These are phyloP conservation scores for Clarias laeviceps DNA, from an alignment of 2,797 vertebrate genomes.

Conservation along the genomic window DNA sequence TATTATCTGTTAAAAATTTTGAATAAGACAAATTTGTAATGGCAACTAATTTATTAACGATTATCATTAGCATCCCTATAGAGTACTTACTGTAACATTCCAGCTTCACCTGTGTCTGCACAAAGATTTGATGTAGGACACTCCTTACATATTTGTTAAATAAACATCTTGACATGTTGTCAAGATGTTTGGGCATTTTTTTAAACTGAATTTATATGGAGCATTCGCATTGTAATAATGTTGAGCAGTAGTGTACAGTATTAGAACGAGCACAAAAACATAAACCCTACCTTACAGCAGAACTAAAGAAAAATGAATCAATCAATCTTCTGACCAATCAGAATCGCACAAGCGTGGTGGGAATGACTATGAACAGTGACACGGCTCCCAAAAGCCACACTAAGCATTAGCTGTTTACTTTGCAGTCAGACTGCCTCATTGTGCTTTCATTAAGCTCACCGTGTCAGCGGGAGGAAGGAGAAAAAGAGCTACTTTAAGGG, in stretches of 20 bases:
- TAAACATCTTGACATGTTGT: not conserved
- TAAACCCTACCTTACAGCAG: not conserved
- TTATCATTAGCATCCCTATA: no score
- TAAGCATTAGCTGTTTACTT: conserved; percentile 49
- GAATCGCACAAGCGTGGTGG: not conserved
- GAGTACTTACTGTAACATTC: not conserved
- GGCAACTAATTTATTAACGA: no score
- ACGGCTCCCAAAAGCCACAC: conserved; percentile 34
- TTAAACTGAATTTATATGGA: not conserved
- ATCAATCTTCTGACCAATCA: not conserved
- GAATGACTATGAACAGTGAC: conserved; percentile 15
- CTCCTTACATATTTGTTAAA: not conserved
- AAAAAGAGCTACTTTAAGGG: conserved; percentile 59
- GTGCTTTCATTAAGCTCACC: conserved; percentile 60
- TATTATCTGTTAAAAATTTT: no score
- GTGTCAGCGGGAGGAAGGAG: conserved; percentile 46
- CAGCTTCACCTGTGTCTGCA: not conserved
- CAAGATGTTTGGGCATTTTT: not conserved
- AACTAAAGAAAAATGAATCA: not conserved
- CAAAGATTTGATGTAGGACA: not conserved
- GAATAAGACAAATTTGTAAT: no score
- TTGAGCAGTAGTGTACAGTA: no score
- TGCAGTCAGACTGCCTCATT: conserved; percentile 48
- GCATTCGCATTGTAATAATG: not conserved
- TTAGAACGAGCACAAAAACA: not conserved